A percentile compares a stretch with the other conserved stretches of the same genome.
Conservation (phyloP, 1,140 invertebrate species). For the Platyscapa corneri region DNA sequence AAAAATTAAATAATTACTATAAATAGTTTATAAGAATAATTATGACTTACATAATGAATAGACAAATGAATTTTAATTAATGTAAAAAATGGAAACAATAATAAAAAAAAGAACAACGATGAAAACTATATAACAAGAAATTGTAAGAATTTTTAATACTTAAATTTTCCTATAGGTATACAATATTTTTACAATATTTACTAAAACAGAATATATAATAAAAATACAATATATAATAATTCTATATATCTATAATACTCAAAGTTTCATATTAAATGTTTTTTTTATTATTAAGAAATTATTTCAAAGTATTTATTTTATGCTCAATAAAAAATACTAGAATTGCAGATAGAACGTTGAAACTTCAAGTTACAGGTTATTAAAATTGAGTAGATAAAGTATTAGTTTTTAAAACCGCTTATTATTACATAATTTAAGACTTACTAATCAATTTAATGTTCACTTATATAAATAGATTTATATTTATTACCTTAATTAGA, state of each 20-base stretch:
- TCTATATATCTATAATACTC: not conserved
- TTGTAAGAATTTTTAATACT: not conserved
- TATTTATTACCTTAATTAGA: conserved; percentile 40
- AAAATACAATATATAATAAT: no score
- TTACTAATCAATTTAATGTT: conserved; percentile 30
- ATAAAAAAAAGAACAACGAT: no score
- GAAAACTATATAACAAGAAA: no score
- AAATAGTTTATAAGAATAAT: no score
- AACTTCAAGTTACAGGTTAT: conserved; percentile 30
- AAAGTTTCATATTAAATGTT: not conserved
- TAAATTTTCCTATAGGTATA: not conserved
- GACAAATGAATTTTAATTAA: no score
- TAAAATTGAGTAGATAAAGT: conserved; percentile 45
- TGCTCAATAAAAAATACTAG: conserved; percentile 17
- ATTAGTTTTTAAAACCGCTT: conserved; percentile 37
- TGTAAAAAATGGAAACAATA: no score
- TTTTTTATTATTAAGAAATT: conserved; percentile 44
- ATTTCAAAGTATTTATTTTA: conserved; percentile 44
- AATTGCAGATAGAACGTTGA: conserved; percentile 27
- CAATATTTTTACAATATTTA: conserved; percentile 12
- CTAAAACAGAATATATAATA: not conserved
- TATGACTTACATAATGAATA: no score
- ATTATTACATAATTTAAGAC: conserved; percentile 36
- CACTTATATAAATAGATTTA: conserved; percentile 35
- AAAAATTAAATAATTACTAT: no score